These are phyloP conservation scores for Notothenia rossii DNA, from an alignment of 2,113 vertebrate genomes.

Conservation along the genomic window DNA sequence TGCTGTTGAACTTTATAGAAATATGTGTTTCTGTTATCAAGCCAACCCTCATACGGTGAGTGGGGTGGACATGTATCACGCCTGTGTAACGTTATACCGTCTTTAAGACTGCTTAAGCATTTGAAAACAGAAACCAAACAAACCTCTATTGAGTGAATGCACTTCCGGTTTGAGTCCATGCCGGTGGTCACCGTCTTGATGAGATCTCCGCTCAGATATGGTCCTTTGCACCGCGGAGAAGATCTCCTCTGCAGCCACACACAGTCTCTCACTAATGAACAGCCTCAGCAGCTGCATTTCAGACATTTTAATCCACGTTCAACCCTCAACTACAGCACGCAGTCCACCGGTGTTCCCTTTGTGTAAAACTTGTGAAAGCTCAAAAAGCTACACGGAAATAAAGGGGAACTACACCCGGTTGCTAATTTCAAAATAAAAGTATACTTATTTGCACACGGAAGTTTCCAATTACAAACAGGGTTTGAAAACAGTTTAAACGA, in stretches of 20 bases:
- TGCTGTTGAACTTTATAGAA: too few species aligned
- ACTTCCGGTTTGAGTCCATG: not conserved
- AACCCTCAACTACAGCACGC: not conserved
- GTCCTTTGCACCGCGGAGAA: constrained; percentile 8
- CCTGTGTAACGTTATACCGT: not conserved
- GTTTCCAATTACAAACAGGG: not conserved
- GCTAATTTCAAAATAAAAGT: not conserved
- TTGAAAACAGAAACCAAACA: not conserved
- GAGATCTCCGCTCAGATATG: not conserved
- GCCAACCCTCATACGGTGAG: too few species aligned
- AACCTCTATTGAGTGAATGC: not conserved
- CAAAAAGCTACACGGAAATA: not conserved
- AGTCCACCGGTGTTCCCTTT: too few species aligned
- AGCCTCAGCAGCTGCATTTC: constrained; percentile 10
- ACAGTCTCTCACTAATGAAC: constrained; percentile 20
- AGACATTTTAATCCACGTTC: not conserved
- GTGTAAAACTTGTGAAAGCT: not conserved
- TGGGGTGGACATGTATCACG: too few species aligned
- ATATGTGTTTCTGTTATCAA: too few species aligned
- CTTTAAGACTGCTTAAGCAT: not conserved
- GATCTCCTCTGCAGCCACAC: constrained; percentile 16
- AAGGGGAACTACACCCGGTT: not conserved
- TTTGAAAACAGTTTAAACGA: too few species aligned
- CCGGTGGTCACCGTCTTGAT: not conserved
- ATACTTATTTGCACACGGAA: too few species aligned